These are phyloP conservation scores for Harpalus rubripes DNA, from an alignment of 2,888 invertebrate genomes.

Conservation along the genomic window DNA sequence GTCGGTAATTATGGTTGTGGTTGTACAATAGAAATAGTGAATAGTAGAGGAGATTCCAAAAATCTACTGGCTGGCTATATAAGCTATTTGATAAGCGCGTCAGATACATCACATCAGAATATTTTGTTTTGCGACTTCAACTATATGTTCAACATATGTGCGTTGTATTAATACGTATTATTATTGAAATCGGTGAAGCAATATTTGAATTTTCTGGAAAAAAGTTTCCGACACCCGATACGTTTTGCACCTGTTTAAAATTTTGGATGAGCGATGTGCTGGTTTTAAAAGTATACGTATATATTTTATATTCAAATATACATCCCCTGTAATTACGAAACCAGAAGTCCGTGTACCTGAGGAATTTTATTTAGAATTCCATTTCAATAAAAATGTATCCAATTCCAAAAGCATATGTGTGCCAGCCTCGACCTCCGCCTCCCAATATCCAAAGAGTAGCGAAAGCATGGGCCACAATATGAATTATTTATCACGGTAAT, in stretches of 20 bases:
- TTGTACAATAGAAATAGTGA: no score
- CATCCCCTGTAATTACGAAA: not conserved
- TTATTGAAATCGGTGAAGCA: no score
- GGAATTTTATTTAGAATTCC: slow-evolving; percentile 20
- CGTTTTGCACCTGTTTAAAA: not conserved
- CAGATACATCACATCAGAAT: no score
- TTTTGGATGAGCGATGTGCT: not conserved
- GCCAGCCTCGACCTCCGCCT: not conserved
- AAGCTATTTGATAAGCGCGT: no score
- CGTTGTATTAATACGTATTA: no score
- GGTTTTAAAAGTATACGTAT: not conserved
- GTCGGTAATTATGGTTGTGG: no score
- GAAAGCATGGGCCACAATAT: slow-evolving; percentile 65
- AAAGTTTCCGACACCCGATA: not conserved
- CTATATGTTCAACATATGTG: no score
- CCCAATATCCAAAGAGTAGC: slow-evolving; percentile 2
- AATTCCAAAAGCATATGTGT: slow-evolving; percentile 4
- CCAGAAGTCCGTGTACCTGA: not conserved
- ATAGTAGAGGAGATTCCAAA: no score
- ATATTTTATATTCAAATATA: not conserved
- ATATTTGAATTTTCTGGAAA: no score
- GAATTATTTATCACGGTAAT: slow-evolving; percentile 72
- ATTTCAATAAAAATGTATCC: slow-evolving; percentile 31
- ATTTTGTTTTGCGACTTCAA: no score
- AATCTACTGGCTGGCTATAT: no score